Evolutionary conservation across 1,140 invertebrate species (phyloP), one percentile per base, ranked within the genome.

Genomic region (Calephelis nemesis): DNA sequence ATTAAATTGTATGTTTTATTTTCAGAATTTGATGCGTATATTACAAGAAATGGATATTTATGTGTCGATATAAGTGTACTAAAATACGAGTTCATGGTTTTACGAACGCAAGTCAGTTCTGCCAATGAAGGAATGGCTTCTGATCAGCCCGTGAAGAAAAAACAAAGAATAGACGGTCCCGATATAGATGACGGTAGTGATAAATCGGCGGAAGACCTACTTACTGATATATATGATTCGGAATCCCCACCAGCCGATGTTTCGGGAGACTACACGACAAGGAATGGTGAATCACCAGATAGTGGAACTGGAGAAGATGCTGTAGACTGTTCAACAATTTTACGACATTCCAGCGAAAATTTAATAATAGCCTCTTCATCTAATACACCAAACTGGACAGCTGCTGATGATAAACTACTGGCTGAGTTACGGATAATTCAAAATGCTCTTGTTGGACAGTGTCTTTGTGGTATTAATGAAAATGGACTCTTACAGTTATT

Each of bases 81-180:
- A 47, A 69, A 67, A 67, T 65, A 70, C 71, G 73, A 65, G 74
- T 80, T 76, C 71, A 81, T 81, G 77, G 79, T 81, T 78, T 77
- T 81, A 81, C 77, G 76, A 65, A 70, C 72, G 72, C 73, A 79
- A 69, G 75, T 87, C 82, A 83, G 79, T 85, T 77, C 82, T 75
- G 74, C 82, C 79, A 82, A 90, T 89, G 87, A 84, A 87, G 85
- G 80, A 75, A 94, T 94, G 93, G 92, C 93, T 84, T 94, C 93
- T 73, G 95, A 95, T 85, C 95, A 96, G 89, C 95, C 95, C 70
- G 94, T 95, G 49, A 96, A 96, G 88, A 96, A 96, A 85, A 96
- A 96, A 78, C 93, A 94, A 73, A 93, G 95, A 73, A 93, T 95
- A 60, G 93, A 84, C 85, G 92, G 81, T 79, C 92, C 93, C 7